phyloP scores from a whole-genome alignment of 2,113 vertebrate species.

The Lasiurus borealis region DNA sequence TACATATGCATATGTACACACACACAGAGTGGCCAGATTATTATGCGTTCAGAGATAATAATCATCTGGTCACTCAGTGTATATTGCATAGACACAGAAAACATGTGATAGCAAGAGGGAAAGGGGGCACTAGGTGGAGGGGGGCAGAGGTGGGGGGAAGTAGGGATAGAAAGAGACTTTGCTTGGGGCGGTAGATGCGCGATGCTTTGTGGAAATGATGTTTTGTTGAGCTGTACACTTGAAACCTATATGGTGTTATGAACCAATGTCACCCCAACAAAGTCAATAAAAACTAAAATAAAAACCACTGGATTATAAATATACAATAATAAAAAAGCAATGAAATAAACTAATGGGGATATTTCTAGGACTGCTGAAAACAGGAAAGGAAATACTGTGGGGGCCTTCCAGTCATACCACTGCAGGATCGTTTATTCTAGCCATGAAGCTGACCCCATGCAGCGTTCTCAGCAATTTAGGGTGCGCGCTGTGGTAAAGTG shows the following conservation, averaged over 20 bases:
- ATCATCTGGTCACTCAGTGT: too few species aligned
- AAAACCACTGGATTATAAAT: neutral
- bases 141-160: neutral
- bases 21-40: too few species aligned
- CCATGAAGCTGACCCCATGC: neutral
- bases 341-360: neutral
- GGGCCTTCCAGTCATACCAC: neutral
- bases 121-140: neutral
- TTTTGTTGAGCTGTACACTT: neutral
- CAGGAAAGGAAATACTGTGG: neutral
- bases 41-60: too few species aligned
- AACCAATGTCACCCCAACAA: neutral
- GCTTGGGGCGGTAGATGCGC: neutral
- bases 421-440: too few species aligned
- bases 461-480: neutral
- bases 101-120: neutral
- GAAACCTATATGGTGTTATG: neutral
- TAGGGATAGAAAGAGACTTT: neutral
- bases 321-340: constrained; percentile 17
- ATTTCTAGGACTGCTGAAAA: constrained; percentile 50
- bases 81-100: neutral
- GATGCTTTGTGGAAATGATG: neutral
- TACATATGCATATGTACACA: too few species aligned
- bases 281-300: neutral
- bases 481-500: neutral